Evolutionary conservation across 1,140 invertebrate species (phyloP), one percentile per base, ranked within the genome.

Genomic region (Andricus grossulariae): DNA sequence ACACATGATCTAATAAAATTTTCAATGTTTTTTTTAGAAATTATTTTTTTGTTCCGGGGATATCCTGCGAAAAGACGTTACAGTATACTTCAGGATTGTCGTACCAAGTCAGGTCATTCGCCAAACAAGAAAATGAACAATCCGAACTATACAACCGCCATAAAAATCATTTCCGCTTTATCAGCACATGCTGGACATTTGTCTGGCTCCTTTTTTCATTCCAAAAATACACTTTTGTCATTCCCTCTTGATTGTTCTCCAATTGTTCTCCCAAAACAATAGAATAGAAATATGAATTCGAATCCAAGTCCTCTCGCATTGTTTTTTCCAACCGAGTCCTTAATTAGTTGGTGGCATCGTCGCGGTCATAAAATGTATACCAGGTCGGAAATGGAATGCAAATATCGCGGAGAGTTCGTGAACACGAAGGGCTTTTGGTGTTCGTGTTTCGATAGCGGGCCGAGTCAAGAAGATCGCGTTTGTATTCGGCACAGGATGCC

Each of bases 381-480:
- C 52, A 54, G 15, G 60, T 66, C 60, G 60, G 60, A 66, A 66
- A 66, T 66, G 60, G 60, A 66, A 66, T 66, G 60, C 60, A 66
- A 66, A 66, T 66, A 66, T 13, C 32, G 32, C 32, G 60, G 25
- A 16, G 60, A 66, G 60, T 39, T 39, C 13, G 60, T 66, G 60
- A 45, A n/a, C 60, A 39, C 4, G 3, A 16, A 6, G 19, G 15
- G 19, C 16, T 13, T 15, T 45, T 39, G 21, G 57, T 66, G 32
- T 66, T 45, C 7, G 25, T 32, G 57, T 1, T 45, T 66, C 25
- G 15, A 66, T 32, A 57, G 19, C 10, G 18, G 55, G n/a, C 13
- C 55, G 39, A 39, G 60, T 39, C 25, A 66, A 39, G 60, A 66
- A 66, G 60, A 66, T 66, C 60, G 60, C 60, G 60, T 66, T 39